Conservation (phyloP, 2,888 invertebrate species). For the Phaonia tiefii region DNA sequence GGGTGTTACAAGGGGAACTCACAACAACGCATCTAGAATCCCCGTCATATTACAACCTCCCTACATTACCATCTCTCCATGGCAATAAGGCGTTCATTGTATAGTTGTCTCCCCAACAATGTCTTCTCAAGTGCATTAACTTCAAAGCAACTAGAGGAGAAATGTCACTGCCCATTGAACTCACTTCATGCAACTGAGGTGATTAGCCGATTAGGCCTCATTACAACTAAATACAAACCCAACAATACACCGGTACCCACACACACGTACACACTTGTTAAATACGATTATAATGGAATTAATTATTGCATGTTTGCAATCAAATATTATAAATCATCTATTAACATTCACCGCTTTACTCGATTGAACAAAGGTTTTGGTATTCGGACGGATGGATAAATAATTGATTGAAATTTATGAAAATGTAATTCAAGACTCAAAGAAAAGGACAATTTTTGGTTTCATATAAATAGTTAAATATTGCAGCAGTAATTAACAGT, state of each 20-base stretch:
- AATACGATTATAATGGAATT: slow-evolving; percentile 14
- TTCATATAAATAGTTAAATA: slow-evolving; percentile 30
- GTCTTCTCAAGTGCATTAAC: not conserved
- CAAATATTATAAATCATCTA: slow-evolving; percentile 36
- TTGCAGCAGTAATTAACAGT: no score
- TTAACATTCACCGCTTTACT: not conserved
- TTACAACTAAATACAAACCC: no score
- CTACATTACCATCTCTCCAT: no score
- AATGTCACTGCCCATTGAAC: slow-evolving; percentile 11
- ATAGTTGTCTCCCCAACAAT: not conserved
- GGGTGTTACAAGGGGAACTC: no score
- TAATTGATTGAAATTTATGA: slow-evolving; percentile 3
- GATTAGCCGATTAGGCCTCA: no score
- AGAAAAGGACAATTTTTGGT: not conserved
- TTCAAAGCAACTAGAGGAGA: slow-evolving; percentile 10
- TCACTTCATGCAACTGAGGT: no score
- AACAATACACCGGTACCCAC: no score
- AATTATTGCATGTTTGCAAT: slow-evolving; percentile 21
- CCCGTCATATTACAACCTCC: no score
- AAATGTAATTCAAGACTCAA: slow-evolving; percentile 6
- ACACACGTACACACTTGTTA: no score
- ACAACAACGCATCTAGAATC: no score
- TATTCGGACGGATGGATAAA: not conserved
- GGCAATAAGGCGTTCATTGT: no score
- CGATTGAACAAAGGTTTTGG: not conserved